These are phyloP conservation scores for Sebastiscus tertius DNA, from an alignment of 2,797 vertebrate species.

Conservation along the genomic window DNA sequence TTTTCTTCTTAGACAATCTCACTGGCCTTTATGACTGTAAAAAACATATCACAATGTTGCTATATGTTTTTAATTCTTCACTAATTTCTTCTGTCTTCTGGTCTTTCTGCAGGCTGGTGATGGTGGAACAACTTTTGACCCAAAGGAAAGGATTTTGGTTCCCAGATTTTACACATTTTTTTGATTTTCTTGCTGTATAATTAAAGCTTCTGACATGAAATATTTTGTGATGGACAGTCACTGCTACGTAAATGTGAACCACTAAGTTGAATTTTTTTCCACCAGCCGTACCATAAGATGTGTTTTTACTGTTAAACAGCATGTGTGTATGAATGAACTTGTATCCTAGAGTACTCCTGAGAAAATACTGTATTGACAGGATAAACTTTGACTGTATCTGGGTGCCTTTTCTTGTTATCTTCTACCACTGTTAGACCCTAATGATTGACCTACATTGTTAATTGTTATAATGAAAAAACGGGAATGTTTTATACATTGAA, in stretches of 20 bases:
- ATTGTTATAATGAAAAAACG: background rate
- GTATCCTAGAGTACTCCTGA: background rate
- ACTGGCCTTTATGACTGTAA: background rate
- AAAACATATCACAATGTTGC: background rate
- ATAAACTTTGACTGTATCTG: background rate
- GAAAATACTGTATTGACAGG: background rate
- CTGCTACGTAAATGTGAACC: background rate
- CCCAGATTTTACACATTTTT: background rate
- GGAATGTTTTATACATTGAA: background rate
- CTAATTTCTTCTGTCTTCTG: conserved; percentile 33
- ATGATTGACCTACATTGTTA: background rate
- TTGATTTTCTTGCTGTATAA: background rate
- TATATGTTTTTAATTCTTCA: background rate
- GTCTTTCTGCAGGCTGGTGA: conserved; percentile 48
- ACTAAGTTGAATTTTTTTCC: background rate
- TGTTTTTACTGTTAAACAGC: background rate
- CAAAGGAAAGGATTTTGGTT: background rate
- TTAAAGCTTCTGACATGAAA: background rate
- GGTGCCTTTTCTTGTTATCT: background rate
- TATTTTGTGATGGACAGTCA: background rate
- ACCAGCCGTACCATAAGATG: background rate
- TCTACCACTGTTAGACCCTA: background rate
- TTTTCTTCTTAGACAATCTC: background rate
- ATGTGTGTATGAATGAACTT: too few relatives aligned
- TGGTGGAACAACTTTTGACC: background rate